phyloP scores from a whole-genome alignment of 2,113 vertebrate genomes.

The Rhinogobius similis region DNA sequence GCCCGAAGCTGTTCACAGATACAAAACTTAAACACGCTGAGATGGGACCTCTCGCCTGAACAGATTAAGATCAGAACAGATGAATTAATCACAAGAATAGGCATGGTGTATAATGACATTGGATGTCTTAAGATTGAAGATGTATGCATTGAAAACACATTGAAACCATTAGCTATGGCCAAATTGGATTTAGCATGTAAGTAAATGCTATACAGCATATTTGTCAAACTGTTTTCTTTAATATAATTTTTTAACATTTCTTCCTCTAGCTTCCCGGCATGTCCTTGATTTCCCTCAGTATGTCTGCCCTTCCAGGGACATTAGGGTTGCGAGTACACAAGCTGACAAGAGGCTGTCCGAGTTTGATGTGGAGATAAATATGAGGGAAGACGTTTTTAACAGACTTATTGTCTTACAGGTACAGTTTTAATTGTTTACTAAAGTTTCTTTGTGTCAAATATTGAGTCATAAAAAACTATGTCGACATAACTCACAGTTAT shows the following conservation, averaged over 20 bases:
- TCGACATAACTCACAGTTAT: not conserved
- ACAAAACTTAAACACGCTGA: constrained; percentile 70
- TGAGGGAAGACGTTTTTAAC: constrained; percentile 90
- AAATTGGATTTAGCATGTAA: constrained; percentile 89
- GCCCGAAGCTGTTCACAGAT: constrained; percentile 67
- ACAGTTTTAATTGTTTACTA: constrained; percentile 20
- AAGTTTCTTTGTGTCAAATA: not conserved
- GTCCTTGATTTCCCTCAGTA: constrained; percentile 92
- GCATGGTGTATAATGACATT: constrained; percentile 81
- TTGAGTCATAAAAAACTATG: not conserved
- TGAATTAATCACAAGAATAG: constrained; percentile 82
- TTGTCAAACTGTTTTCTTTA: not conserved
- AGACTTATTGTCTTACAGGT: constrained; percentile 88
- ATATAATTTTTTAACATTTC: constrained; percentile 1
- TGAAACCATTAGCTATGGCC: constrained; percentile 81
- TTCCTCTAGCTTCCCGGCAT: constrained; percentile 84
- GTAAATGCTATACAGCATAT: constrained; percentile 10
- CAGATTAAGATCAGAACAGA: constrained; percentile 83
- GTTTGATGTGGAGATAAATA: constrained; percentile 94
- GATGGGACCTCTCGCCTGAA: constrained; percentile 89
- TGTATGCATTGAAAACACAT: constrained; percentile 86
- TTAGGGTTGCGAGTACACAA: constrained; percentile 90
- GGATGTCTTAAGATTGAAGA: constrained; percentile 80
- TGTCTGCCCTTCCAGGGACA: constrained; percentile 82
- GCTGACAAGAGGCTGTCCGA: constrained; percentile 92